Base-by-base conservation (phyloP, 2,888 invertebrate species). In the Terebella lapidaria region DNA sequence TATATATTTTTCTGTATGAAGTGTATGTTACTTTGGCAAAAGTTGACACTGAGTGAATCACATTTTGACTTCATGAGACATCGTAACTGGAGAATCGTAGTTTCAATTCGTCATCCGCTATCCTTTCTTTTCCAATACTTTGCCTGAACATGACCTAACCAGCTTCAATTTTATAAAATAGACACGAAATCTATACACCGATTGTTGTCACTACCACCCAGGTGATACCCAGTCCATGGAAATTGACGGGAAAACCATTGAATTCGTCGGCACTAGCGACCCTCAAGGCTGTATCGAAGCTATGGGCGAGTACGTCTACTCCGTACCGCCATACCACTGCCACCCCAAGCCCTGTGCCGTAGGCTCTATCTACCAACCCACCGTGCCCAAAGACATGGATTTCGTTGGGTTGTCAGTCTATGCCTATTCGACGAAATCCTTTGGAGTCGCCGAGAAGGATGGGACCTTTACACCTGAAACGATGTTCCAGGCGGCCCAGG, bases 331-430 rank as follows among this genome's bases (percentile, higher is more conserved):
- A 15, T 62, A 60, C 42, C 53, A 49, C 10, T 67, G 64, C 24
- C 46, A 57, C 28, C 70, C 70, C 1, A 74, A 76, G 65, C 77
- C 77, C 3, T 77, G 77, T 67, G 73, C 74, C 26, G 73, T 76
- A n/a, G 62, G 64, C 10, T 24, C 49, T 15, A 63, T 65, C 2
- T 67, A 67, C 57, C 67, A 67, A 53, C 67, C 67, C 1, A 49
- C 58, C 35, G 57, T 67, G 18, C 26, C 47, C 20, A 24, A 22
- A 3, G 56, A 52, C 26, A 59, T 59, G 57, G 56, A n/a, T n/a
- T 67, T 67, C 59, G 60, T 56, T 29, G 60, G 60, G 10, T 26
- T 67, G 24, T 54, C 58, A 3, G 62, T 59, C 24, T 67, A 63
- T 51, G 22, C 29, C 10, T 52, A 54, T 29, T 52, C 56, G 42